Base-by-base conservation (phyloP, 1,140 invertebrate species). In the Lepidotrigona ventralis region DNA sequence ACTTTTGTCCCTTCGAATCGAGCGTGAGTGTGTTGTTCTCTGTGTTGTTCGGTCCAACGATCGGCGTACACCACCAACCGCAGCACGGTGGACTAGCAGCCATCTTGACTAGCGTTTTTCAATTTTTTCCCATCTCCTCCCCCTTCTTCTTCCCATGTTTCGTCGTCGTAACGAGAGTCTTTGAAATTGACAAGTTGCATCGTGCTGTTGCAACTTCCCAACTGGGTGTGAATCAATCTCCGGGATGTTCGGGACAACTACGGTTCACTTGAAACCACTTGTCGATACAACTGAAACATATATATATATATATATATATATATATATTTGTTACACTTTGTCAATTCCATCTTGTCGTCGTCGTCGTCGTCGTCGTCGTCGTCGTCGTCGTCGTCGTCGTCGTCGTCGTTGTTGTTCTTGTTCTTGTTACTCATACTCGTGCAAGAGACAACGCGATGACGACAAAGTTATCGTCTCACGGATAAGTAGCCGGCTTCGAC, bases 241-340 rank as follows among this genome's bases (percentile, higher is more conserved):
- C 97, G 86, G 98, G 98, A 95, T 99, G 98, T 94, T 99, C 98
- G 56, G 98, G 98, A 95, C 98, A 99, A 87, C 98, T 98, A 94
- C 98, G 96, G 95, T 99, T 99, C 91, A 99, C 97, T 95, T 99
- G 97, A 95, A 99, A 99, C 98, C 98, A 99, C 94, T 97, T 96
- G 95, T 99, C 98, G 94, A 99, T 98, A 95, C 98, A 99, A 94
- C 97, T 98, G 94, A 78, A 58, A 81, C 15, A 72, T n/a, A n/a
- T n/a, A n/a, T n/a, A n/a, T n/a, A n/a, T n/a, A n/a, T n/a, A n/a
- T n/a, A n/a, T n/a, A n/a, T n/a, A n/a, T n/a, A n/a, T n/a, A n/a
- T n/a, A n/a, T n/a, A n/a, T n/a, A 71, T 81, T 33, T 3, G 33
- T 33, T 58, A 63, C 2, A 53, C 26, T 63, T 33, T 17, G 54